Conservation (phyloP, 2,797 vertebrate genomes). For the Halcyon leucocephala region DNA sequence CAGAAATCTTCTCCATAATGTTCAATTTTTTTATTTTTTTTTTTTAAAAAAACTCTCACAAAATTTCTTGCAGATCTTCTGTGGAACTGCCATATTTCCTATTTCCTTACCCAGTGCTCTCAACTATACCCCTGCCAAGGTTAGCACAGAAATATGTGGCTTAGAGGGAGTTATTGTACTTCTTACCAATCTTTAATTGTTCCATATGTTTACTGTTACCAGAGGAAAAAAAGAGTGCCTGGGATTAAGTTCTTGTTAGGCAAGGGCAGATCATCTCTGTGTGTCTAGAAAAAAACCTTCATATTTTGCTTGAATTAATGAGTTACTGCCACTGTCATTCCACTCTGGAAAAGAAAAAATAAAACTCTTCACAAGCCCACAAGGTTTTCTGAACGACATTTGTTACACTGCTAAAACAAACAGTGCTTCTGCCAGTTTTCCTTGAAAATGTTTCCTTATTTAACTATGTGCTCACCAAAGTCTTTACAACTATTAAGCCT, state of each 20-base stretch:
- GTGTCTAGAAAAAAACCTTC: background rate
- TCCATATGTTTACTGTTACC: accelerated
- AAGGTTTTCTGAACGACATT: background rate
- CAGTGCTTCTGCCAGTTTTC: background rate
- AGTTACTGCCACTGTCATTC: background rate
- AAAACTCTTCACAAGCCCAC: background rate
- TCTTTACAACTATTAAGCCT: background rate
- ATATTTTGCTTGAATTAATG: background rate
- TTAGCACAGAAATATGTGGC: background rate
- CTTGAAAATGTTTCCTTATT: constrained; percentile 9
- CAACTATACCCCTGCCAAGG: background rate
- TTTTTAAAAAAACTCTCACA: background rate
- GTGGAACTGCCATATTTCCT: background rate
- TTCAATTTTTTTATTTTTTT: background rate
- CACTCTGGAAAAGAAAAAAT: background rate
- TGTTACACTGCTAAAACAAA: background rate
- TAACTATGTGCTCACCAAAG: background rate
- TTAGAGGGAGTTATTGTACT: background rate
- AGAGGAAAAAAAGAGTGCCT: background rate
- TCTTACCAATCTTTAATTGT: background rate
- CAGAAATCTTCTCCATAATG: background rate
- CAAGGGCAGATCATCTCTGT: background rate
- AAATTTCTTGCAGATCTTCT: background rate
- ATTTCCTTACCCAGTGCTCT: background rate
- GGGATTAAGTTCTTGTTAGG: background rate